Evolutionary conservation across 2,797 vertebrate species (phyloP).

Genomic region (Gila robusta): DNA sequence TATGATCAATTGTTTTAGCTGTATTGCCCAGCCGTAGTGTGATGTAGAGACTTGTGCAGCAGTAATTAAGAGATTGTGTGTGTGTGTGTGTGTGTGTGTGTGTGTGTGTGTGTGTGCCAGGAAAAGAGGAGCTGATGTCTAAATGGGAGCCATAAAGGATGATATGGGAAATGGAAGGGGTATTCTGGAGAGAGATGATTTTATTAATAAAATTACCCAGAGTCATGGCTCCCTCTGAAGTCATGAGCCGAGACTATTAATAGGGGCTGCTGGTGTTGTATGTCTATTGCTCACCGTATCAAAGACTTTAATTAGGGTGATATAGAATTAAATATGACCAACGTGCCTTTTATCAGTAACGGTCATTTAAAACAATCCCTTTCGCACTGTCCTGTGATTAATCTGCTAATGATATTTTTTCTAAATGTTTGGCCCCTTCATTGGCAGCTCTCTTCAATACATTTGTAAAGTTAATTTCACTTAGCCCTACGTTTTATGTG

Average conservation of each 20-base stretch:
- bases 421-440: conserved; percentile 81
- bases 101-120: conserved; percentile 51
- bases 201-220: conserved; percentile 79
- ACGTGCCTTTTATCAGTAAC: conserved; percentile 61
- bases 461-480: conserved; percentile 70
- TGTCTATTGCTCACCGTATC: conserved; percentile 78
- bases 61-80: conserved; percentile 47
- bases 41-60: conserved; percentile 3
- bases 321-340: conserved; percentile 72
- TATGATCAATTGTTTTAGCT: not conserved
- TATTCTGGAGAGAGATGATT: conserved; percentile 68
- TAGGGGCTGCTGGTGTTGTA: conserved; percentile 77
- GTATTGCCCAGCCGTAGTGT: not conserved
- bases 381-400: conserved; percentile 71
- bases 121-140: conserved; percentile 68
- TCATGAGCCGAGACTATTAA: conserved; percentile 82
- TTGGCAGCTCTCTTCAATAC: conserved; percentile 66
- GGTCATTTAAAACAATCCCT: conserved; percentile 68
- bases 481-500: conserved; percentile 8
- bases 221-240: conserved; percentile 73
- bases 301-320: conserved; percentile 85
- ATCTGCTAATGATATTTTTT: conserved; percentile 88
- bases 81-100: conserved; percentile 58
- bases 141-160: conserved; percentile 58
- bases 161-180: conserved; percentile 51